phyloP scores from a whole-genome alignment of 2,888 invertebrate species.

The Oscheius sp. region DNA sequence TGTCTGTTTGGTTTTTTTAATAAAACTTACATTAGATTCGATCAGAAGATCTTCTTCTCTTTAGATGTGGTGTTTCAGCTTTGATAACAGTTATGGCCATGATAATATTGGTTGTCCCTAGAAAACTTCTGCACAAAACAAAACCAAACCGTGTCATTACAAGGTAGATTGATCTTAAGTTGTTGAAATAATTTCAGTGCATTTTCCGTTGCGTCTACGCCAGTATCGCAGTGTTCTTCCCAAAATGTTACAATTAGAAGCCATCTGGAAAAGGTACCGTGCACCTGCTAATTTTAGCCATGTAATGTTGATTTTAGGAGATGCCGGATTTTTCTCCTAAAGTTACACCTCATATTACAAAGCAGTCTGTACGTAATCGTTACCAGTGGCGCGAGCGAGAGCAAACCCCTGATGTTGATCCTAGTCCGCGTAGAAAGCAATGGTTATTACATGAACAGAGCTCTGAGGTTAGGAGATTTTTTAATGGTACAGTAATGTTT shows the following conservation, averaged over 20 bases:
- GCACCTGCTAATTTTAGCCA: not conserved
- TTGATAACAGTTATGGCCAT: constrained; percentile 43
- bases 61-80: constrained; percentile 46
- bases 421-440: not conserved
- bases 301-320: not conserved
- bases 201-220: constrained; percentile 65
- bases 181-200: constrained; percentile 51
- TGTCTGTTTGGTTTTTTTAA: not conserved
- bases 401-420: constrained; percentile 16
- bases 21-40: constrained; percentile 18
- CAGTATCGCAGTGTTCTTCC: constrained; percentile 60
- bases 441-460: not conserved
- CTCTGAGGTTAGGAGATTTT: constrained; percentile 4
- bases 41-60: constrained; percentile 41
- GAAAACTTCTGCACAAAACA: constrained; percentile 49
- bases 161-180: constrained; percentile 34
- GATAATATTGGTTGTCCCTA: constrained; percentile 45
- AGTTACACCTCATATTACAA: constrained; percentile 7
- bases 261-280: not conserved
- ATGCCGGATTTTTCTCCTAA: not conserved
- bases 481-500: not conserved
- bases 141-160: constrained; percentile 47
- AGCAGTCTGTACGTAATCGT: constrained; percentile 15
- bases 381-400: constrained; percentile 39
- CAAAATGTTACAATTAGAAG: constrained; percentile 7